These are phyloP conservation scores for Prunella strophiata DNA, from an alignment of 2,797 vertebrate species.

Conservation along the genomic window DNA sequence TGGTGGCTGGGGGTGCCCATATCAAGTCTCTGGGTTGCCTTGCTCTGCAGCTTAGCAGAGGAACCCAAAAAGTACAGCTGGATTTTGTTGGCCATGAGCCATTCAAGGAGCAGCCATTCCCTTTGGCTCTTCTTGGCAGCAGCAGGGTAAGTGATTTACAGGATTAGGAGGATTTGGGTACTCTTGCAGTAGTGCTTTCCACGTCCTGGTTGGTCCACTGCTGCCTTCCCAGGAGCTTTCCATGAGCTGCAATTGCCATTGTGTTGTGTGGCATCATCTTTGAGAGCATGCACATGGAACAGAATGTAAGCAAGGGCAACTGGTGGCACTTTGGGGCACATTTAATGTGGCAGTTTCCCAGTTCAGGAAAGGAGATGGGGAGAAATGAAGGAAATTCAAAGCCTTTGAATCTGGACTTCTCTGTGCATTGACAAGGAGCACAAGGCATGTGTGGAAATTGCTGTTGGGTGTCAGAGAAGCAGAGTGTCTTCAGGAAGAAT, in stretches of 20 bases:
- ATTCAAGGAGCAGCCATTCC: not conserved
- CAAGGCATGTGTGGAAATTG: fast-evolving
- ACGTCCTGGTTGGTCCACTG: not conserved
- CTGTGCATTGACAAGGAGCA: fast-evolving
- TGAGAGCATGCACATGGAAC: not conserved
- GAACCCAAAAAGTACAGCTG: not conserved
- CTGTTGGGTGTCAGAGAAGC: fast-evolving
- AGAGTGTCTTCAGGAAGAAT: not conserved
- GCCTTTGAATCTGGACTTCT: not conserved
- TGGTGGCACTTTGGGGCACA: fast-evolving
- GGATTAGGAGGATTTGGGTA: not conserved
- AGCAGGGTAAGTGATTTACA: not conserved
- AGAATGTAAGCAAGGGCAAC: not conserved
- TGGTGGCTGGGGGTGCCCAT: not conserved
- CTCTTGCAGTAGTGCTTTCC: not conserved
- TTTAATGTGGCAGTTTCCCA: not conserved
- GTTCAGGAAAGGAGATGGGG: not conserved
- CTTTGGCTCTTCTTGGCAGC: not conserved
- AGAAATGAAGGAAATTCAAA: not conserved
- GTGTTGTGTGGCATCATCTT: not conserved
- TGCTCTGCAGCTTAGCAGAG: not conserved
- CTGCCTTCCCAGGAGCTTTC: not conserved
- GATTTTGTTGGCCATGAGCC: not conserved
- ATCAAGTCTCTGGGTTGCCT: not conserved
- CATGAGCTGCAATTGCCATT: not conserved